Evolutionary conservation across 2,113 vertebrate species (phyloP), one percentile per base, ranked within the genome.

Genomic region (Psittacus erithacus): DNA sequence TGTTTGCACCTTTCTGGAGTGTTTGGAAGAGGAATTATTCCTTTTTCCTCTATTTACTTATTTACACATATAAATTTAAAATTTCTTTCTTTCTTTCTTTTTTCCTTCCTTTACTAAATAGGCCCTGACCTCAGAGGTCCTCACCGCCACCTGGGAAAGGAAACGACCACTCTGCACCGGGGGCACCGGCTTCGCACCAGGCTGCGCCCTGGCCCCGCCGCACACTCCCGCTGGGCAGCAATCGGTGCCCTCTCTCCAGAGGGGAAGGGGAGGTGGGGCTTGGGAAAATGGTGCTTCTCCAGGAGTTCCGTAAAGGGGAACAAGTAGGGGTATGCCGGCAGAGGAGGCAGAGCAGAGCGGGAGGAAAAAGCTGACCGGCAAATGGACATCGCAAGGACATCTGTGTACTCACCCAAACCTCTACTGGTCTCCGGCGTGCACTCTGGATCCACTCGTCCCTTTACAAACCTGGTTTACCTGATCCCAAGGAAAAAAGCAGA

Each of bases 401-500:
- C 71, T n/a, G 8, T 23, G 46, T 94, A 86, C 94, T 96, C 82
- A 94, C 92, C 87, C 55, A 33, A 86, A 53, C 6, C 15, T 44
- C 35, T 76, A 0, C 6, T 13, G 31, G n/a, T 12, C 81, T 68
- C 47, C 47, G 52, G 23, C 7, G 35, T 5, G 77, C n/a, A 0
- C 11, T 46, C n/a, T 1, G 67, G 9, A 11, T 29, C 17, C 18
- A 28, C 16, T 31, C 10, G 6, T 29, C 47, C 28, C 24, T 62
- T 35, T 44, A 1, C 43, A 16, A 8, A 31, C 24, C 25, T 11
- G 43, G 7, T n/a, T 28, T 6, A 4, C 70, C 38, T 4, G 9
- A 3, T 84, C 28, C 53, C 65, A 5, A 6, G 29, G 39, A 9
- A 77, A 70, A 77, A 64, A 22, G 23, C 60, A 28, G 60, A 29